phyloP scores from a whole-genome alignment of 2,888 invertebrate genomes.

The Drosophila borealis region DNA sequence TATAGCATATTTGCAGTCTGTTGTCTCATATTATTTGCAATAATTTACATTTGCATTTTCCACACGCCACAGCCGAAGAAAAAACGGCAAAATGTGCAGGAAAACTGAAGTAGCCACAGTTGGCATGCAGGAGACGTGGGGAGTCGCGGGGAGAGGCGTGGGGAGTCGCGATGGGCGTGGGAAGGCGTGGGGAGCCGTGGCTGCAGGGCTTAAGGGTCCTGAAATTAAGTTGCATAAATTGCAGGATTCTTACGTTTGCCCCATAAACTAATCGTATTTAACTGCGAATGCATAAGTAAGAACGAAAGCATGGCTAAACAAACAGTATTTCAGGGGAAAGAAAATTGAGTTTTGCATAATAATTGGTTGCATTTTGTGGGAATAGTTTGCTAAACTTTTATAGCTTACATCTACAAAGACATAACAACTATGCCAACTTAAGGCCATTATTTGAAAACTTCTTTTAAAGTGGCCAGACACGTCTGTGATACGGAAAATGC shows the following conservation, averaged over 20 bases:
- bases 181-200: neutral
- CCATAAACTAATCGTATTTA: conserved; percentile 52
- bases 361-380: conserved; percentile 28
- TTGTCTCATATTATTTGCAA: conserved; percentile 58
- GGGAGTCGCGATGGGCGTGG: too few species aligned
- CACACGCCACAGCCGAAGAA: conserved; percentile 12
- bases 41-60: conserved; percentile 59
- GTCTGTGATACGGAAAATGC: too few species aligned
- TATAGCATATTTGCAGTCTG: conserved; percentile 49
- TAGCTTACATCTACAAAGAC: neutral
- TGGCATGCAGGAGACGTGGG: conserved; percentile 8
- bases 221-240: conserved; percentile 56
- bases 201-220: conserved; percentile 5
- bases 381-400: neutral
- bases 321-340: conserved; percentile 22
- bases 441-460: neutral
- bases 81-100: conserved; percentile 13
- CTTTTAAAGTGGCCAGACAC: too few species aligned
- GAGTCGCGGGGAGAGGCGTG: too few species aligned
- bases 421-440: neutral
- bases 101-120: conserved; percentile 10
- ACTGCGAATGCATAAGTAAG: conserved; percentile 41
- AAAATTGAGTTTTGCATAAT: conserved; percentile 44
- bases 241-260: conserved; percentile 10
- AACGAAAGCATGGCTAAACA: conserved; percentile 15